Percentiles rank a stretch among this genome's conserved stretches.
Evolutionary conservation across 2,888 invertebrate genomes (phyloP).

Genomic region (Caenorhabditis sp.): DNA sequence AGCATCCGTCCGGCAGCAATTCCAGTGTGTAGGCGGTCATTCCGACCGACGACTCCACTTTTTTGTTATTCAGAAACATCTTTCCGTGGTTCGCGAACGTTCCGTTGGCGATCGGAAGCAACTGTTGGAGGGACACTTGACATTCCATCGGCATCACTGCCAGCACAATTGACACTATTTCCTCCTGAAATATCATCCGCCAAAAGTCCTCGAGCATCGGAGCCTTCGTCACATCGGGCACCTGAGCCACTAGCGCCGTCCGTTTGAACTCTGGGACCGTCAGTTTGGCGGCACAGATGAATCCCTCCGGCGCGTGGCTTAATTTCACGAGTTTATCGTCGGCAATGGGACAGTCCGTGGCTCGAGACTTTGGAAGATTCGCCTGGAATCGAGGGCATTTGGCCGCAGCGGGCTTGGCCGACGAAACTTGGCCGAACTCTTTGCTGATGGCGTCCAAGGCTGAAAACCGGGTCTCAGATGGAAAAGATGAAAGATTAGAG

Average conservation of each 20-base stretch:
- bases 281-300: conserved; percentile 22
- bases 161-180: conserved; percentile 6
- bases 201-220: conserved; percentile 36
- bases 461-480: no score
- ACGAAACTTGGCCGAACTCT: no score
- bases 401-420: no score
- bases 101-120: conserved; percentile 28
- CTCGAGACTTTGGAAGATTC: no score
- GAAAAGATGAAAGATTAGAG: no score
- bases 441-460: no score
- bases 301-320: conserved; percentile 12
- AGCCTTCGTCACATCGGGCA: conserved; percentile 24
- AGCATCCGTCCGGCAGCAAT: conserved; percentile 56
- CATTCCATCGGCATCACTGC: conserved; percentile 8
- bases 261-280: conserved; percentile 33
- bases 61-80: conserved; percentile 59
- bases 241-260: conserved; percentile 28
- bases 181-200: conserved; percentile 43
- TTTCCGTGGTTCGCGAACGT: conserved; percentile 38
- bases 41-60: conserved; percentile 25
- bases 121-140: conserved; percentile 12
- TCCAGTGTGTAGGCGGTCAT: conserved; percentile 38
- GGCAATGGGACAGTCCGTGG: conserved; percentile 24
- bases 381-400: no score
- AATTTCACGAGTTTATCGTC: conserved; percentile 31